Evolutionary conservation across 2,797 vertebrate genomes (phyloP).

Genomic region (Cheirogaleus major): DNA sequence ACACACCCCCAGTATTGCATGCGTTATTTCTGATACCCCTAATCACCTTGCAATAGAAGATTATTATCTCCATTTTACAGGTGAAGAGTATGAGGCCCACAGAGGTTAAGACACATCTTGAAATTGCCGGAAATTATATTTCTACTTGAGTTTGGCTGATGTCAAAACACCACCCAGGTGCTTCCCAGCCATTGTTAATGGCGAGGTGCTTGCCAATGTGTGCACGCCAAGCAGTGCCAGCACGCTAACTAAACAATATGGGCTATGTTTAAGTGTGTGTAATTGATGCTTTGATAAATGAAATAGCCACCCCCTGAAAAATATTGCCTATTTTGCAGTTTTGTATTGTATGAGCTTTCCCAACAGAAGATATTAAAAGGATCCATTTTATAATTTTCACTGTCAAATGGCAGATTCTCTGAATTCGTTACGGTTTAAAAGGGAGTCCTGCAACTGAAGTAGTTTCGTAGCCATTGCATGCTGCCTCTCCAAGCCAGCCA

Average conservation of each 20-base stretch:
- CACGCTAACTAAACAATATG: fast-evolving
- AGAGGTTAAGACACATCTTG: not conserved
- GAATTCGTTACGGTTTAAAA: not conserved
- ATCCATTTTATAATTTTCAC: not conserved
- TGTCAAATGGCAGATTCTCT: not conserved
- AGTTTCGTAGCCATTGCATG: no score
- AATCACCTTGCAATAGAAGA: not conserved
- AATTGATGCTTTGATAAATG: not conserved
- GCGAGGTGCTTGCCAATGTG: fast-evolving
- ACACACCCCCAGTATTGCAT: no score
- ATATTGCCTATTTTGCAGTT: not conserved
- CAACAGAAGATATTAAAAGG: not conserved
- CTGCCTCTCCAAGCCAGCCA: not conserved
- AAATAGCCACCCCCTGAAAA: not conserved
- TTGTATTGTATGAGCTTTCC: not conserved
- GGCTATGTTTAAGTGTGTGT: fast-evolving
- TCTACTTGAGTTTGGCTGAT: not conserved
- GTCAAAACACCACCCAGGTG: not conserved
- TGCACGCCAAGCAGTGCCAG: no score
- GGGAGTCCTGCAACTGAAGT: not conserved
- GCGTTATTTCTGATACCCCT: not conserved
- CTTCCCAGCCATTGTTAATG: no score
- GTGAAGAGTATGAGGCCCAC: not conserved
- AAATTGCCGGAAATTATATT: not conserved
- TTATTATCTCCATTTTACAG: not conserved